Evolutionary conservation across 2,888 invertebrate genomes (phyloP), one percentile per base, ranked within the genome.

Genomic region (Phytoseiulus persimilis): DNA sequence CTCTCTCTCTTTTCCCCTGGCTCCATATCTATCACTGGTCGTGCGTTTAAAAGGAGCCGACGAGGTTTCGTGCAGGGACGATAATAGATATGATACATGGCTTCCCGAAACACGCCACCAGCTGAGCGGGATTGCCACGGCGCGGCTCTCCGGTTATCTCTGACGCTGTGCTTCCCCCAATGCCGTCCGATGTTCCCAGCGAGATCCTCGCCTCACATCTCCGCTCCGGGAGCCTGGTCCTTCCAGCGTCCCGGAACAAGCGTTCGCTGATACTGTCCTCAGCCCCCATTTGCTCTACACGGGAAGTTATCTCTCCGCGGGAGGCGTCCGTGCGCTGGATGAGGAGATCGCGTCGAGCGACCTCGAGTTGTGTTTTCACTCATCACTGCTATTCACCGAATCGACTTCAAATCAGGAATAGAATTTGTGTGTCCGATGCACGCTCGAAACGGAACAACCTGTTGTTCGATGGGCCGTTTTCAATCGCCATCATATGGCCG

Each of bases 21-120:
- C 65, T 65, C 65, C 23, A 14, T 65, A 65, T 65, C 65, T 65
- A 65, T 65, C 65, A 65, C 65, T 65, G 39, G 39, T 39, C 9
- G 39, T 28, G 65, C 65, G 65, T 65, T 65, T 65, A 65, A 65
- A 65, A 65, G 14, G 65, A 65, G 65, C 65, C 65, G 65, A 65
- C 87, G 87, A 39, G 39, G 87, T 39, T n/a, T 33, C 87, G 87
- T 87, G 31, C 32, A 33, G 18, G n/a, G 87, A 45, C 45, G 87
- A 87, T 87, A 87, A 87, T 87, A 87, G 87, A 87, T 87, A 87
- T 87, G 87, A 87, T 87, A 87, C 45, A 87, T 87, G 33, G 87
- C 65, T 65, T 65, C 65, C 65, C 65, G 65, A 65, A 65, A 65
- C 65, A 65, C 65, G 65, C 65, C 65, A 65, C 65, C 9, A 23